Evolutionary conservation across 2,888 invertebrate species (phyloP).

Genomic region (Lysandra bellargus): DNA sequence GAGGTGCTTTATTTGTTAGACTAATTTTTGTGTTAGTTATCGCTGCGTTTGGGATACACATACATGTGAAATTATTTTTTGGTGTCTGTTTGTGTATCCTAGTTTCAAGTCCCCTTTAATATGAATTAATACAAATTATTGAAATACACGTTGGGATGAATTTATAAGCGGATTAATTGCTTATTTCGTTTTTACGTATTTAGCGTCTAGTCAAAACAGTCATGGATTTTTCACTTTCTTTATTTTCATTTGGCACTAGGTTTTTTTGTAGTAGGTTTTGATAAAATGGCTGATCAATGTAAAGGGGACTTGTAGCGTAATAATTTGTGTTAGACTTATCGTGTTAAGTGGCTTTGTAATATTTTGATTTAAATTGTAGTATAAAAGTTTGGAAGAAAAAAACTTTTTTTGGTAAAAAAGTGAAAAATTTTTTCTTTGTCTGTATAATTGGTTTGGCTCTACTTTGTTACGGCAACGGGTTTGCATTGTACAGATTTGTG

Average conservation of each 20-base stretch:
- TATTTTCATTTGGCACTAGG: neutral
- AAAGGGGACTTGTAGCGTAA: conserved; percentile 8
- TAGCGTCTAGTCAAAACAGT: neutral
- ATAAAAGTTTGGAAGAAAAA: conserved; percentile 15
- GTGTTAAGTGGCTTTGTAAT: conserved; percentile 22
- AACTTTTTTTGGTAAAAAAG: conserved; percentile 24
- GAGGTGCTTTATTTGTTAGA: conserved; percentile 59
- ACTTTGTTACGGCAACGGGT: conserved; percentile 19
- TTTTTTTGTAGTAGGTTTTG: neutral
- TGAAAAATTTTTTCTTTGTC: conserved; percentile 16
- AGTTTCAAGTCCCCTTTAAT: neutral
- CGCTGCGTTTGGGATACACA: neutral
- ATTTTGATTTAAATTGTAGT: conserved; percentile 11
- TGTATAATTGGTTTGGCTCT: conserved; percentile 17
- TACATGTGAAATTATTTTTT: neutral
- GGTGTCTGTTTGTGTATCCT: neutral
- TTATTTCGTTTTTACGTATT: neutral
- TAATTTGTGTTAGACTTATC: conserved; percentile 18
- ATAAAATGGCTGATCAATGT: neutral
- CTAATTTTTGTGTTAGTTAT: conserved; percentile 38
- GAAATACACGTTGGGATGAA: neutral
- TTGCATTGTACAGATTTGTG: conserved; percentile 30
- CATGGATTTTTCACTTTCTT: neutral
- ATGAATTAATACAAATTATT: neutral
- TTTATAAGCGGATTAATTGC: neutral